Conservation (phyloP, 37 sponge, comb jelly and placozoan species). For the Hexactinellida sp. region DNA sequence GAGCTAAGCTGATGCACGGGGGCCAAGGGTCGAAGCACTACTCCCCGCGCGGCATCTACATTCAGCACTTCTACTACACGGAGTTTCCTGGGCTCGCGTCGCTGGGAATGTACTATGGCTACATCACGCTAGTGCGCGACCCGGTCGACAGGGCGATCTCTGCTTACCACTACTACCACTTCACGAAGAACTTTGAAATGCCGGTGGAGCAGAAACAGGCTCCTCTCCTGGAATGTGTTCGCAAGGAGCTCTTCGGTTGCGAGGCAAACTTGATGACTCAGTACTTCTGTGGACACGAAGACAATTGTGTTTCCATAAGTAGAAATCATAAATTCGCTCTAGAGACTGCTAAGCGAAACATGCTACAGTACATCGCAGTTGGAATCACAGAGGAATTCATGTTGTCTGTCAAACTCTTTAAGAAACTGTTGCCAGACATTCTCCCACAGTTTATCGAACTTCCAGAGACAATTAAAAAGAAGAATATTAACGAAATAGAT, state of each 20-base stretch:
- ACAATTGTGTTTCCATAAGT: constrained; percentile 34
- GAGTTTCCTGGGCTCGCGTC: constrained; percentile 21
- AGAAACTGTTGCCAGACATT: constrained; percentile 23
- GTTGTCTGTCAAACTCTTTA: constrained; percentile 27
- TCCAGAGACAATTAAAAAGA: neutral
- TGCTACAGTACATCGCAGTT: constrained; percentile 42
- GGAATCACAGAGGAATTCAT: constrained; percentile 55
- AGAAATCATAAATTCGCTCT: constrained; percentile 25
- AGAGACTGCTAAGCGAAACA: constrained; percentile 36
- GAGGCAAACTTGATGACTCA: constrained; percentile 55
- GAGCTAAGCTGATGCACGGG: neutral
- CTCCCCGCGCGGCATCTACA: constrained; percentile 33
- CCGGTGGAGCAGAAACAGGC: constrained; percentile 28
- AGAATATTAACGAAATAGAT: constrained; percentile 39
- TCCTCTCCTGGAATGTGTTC: constrained; percentile 33
- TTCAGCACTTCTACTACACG: constrained; percentile 57
- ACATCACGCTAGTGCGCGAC: constrained; percentile 55
- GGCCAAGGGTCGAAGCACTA: neutral
- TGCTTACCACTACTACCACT: constrained; percentile 68
- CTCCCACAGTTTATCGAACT: constrained; percentile 13
- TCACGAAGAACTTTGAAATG: constrained; percentile 36
- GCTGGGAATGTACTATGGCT: constrained; percentile 33
- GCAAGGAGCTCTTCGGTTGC: constrained; percentile 45
- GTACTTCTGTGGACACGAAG: constrained; percentile 72
- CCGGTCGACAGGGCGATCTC: constrained; percentile 57